These are phyloP conservation scores for Crypturellus undulatus DNA, from an alignment of 2,113 vertebrate genomes.

Conservation along the genomic window DNA sequence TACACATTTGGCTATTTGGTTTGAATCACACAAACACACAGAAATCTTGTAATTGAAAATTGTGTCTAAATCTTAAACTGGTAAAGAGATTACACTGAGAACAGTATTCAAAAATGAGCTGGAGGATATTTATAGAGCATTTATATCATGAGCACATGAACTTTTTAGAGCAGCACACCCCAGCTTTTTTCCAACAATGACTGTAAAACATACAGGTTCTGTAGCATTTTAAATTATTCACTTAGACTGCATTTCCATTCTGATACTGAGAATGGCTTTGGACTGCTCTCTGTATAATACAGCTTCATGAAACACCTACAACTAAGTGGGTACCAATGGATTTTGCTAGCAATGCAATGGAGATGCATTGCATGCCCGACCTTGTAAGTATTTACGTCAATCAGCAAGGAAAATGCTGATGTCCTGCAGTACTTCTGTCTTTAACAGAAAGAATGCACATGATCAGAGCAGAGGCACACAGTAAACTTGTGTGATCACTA, in stretches of 20 bases:
- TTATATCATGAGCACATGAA: not conserved
- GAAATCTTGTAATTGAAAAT: not conserved
- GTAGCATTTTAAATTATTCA: not conserved
- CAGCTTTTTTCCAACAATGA: not conserved
- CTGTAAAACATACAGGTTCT: not conserved
- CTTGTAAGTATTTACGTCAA: not conserved
- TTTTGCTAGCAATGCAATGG: not conserved
- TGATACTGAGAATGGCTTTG: not conserved
- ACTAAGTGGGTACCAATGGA: not conserved
- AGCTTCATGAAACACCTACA: not conserved
- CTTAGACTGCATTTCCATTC: not conserved
- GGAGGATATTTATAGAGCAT: not conserved
- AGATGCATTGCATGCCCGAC: not conserved
- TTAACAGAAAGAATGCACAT: not conserved
- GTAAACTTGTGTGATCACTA: not conserved
- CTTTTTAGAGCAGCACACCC: not conserved
- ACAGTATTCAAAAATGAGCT: not conserved
- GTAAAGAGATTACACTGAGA: not conserved
- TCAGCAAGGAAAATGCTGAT: not conserved
- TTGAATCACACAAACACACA: not conserved
- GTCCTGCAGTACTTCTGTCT: not conserved
- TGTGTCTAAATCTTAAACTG: not conserved
- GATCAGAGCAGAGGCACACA: not conserved
- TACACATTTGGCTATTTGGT: not conserved
- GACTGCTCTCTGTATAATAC: not conserved